phyloP scores from a whole-genome alignment of 2,113 vertebrate genomes.

The Mola mola region DNA sequence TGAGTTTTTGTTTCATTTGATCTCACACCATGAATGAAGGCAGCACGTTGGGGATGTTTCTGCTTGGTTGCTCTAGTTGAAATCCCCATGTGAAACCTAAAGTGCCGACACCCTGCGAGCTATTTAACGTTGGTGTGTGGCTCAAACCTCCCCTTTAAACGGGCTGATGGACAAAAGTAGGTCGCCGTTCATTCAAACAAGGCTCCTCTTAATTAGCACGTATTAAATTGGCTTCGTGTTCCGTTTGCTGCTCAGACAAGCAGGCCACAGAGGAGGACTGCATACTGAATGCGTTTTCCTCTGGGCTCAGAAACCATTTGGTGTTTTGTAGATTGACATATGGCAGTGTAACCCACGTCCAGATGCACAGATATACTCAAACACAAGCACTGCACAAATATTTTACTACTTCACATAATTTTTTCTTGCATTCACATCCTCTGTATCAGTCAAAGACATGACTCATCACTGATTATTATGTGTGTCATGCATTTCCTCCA shows the following conservation, averaged over 20 bases:
- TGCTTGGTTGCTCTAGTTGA: too few relatives aligned
- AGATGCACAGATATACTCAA: not conserved
- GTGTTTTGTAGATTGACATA: constrained; percentile 23
- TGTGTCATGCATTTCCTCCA: constrained; percentile 33
- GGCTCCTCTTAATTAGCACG: not conserved
- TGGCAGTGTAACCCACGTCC: constrained; percentile 9
- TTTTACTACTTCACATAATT: not conserved
- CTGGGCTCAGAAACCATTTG: constrained; percentile 15
- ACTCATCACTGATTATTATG: constrained; percentile 45
- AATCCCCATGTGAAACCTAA: too few relatives aligned
- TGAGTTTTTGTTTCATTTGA: too few relatives aligned
- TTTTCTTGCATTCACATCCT: not conserved
- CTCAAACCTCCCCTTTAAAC: not conserved
- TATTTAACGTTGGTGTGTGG: not conserved
- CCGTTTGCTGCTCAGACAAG: not conserved
- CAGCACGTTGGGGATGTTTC: too few relatives aligned
- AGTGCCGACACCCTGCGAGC: too few relatives aligned
- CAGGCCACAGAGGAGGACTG: constrained; percentile 2
- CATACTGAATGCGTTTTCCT: not conserved
- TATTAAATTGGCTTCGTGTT: not conserved
- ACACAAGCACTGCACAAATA: too few relatives aligned
- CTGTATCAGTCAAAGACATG: constrained; percentile 31
- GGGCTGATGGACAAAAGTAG: not conserved
- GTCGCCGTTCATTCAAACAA: not conserved
- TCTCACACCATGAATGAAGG: not conserved